These are phyloP conservation scores for Strix aluco DNA, from an alignment of 2,113 vertebrate species.

Conservation along the genomic window DNA sequence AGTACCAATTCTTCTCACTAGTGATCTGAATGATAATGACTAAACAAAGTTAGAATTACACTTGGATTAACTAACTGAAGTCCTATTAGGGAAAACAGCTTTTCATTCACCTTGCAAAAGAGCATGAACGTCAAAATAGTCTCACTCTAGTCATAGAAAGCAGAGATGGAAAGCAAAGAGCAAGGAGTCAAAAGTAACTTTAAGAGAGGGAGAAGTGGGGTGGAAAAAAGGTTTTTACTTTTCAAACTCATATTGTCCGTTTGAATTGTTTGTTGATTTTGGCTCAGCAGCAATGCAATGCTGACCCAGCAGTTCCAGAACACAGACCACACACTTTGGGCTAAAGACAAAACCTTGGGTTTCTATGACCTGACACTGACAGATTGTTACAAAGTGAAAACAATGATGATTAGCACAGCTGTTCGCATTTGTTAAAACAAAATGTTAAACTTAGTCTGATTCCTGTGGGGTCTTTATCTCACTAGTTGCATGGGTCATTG, in stretches of 20 bases:
- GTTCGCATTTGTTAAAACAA: background rate
- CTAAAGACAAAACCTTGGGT: background rate
- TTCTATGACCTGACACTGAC: background rate
- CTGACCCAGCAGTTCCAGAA: background rate
- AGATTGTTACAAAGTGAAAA: background rate
- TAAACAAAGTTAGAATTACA: background rate
- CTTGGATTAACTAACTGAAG: background rate
- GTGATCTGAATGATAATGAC: background rate
- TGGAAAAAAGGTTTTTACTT: background rate
- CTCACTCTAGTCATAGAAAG: background rate
- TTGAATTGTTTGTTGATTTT: background rate
- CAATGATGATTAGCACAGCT: background rate
- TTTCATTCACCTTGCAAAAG: background rate
- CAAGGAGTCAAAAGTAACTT: background rate
- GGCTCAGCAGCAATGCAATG: background rate
- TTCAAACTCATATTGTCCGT: background rate
- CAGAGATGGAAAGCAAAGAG: background rate
- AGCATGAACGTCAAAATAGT: background rate
- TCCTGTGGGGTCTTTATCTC: background rate
- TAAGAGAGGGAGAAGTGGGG: background rate
- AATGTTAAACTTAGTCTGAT: background rate
- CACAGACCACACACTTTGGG: background rate
- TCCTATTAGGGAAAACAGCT: background rate
- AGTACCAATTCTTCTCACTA: background rate
- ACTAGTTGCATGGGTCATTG: background rate